phyloP scores from a whole-genome alignment of 2,888 invertebrate genomes.

The Lasioglossum lativentre region DNA sequence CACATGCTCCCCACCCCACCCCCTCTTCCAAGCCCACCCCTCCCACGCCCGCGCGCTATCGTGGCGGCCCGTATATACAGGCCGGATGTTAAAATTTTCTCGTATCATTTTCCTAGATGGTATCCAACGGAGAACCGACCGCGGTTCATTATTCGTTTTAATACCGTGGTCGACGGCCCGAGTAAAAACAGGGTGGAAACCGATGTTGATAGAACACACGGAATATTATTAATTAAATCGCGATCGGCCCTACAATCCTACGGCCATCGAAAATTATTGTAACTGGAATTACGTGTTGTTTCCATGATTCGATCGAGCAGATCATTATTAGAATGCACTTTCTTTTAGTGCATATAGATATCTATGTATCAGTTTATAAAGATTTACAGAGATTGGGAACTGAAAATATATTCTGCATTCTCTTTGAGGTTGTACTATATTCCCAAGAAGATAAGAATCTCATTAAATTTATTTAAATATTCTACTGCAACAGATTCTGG shows the following conservation, averaged over 20 bases:
- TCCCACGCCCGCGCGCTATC: conserved; percentile 38
- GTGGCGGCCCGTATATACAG: conserved; percentile 42
- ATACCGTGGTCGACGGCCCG: conserved; percentile 41
- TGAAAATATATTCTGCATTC: background rate
- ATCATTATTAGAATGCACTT: background rate
- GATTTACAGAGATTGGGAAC: background rate
- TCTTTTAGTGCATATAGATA: background rate
- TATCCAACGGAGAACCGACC: conserved; percentile 49
- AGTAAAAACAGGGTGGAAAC: conserved; percentile 29
- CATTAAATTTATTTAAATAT: background rate
- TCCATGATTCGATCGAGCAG: background rate
- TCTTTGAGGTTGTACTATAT: background rate
- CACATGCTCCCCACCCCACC: conserved; percentile 43
- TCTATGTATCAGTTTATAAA: background rate
- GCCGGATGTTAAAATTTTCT: conserved; percentile 63
- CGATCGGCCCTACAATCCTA: conserved; percentile 25
- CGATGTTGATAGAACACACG: conserved; percentile 9
- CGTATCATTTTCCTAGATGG: conserved; percentile 67
- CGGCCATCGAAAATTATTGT: background rate
- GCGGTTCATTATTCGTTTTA: conserved; percentile 59
- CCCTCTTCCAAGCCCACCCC: background rate
- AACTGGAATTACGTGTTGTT: background rate
- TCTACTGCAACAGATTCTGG: conserved; percentile 1
- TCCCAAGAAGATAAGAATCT: background rate
- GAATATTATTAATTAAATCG: conserved; percentile 46